Base-by-base conservation (phyloP, 1,140 invertebrate genomes). In the Cotesia typhae region DNA sequence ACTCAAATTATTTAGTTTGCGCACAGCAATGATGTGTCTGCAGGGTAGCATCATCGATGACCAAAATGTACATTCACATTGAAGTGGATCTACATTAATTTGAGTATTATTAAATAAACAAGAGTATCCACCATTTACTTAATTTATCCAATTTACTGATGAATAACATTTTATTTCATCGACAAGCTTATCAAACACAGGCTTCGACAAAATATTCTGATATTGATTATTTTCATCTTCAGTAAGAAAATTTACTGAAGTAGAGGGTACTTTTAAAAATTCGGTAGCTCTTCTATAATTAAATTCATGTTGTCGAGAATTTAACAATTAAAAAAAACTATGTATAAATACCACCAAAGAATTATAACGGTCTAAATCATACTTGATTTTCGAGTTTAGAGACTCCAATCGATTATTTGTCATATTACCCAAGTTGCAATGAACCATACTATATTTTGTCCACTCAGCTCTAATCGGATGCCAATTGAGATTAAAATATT, bases 331-430 rank as follows among this genome's bases (percentile, higher is more conserved):
- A 41, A 72, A 72, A 70, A 76, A 76, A 20, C 55, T 17, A 17
- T 55, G 4, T 6, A 41, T 41, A 41, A 41, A 9, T 41, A 41
- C 38, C 1, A 53, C 41, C 28, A 67, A 52, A 10, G 20, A 70
- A 66, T 67, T 67, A 20, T 70, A 36, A 1, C 20, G 59, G 4
- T 69, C 36, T 12, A 73, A 51, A 53, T 10, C 41, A 64, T 72
- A 47, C 52, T 76, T 74, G 6, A 74, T 63, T 60, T 74, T 74
- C 1, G 41, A 57, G 59, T 76, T 76, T 14, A 67, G 53, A 9
- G 63, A 72, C 72, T 76, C 67, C 12, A 74, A 53, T 4, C 71
- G 52, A 73, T 76, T 76, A 47, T 74, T 76, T 0, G 75, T 76
- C 2, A 28, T 17, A 5, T 60, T 67, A 14, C 66, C 71, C 3